Base-by-base conservation (phyloP, 2,888 invertebrate species). In the Lepidocyrtinus sp. region DNA sequence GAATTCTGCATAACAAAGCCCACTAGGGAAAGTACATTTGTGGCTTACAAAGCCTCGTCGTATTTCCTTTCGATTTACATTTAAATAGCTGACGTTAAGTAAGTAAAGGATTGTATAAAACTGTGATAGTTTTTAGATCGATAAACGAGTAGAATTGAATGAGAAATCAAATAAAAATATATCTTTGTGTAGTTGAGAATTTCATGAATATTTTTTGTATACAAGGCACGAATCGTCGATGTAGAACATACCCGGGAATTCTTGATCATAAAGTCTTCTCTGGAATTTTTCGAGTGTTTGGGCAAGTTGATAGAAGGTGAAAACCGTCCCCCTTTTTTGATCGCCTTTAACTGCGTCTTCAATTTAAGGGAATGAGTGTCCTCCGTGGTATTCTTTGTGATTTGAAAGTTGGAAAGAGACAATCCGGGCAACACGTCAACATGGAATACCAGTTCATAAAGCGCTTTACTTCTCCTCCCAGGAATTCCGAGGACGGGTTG, bases 371-470 rank as follows among this genome's bases (percentile, higher is more conserved):
- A 75, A 45, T 61, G 62, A 17, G 22, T 61, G 15, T 75, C 59
- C 15, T 75, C 64, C 0, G 70, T 75, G 0, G 75, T 62, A 19
- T 82, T 82, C 45, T 72, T 76, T 0, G 81, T 86, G 9, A 87
- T 21, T 69, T 83, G 82, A 87, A 87, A 81, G 87, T 88, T 74
- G 19, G 79, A 77, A 3, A 85, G 55, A 84, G 73, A 26, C 15
- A 86, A 88, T 0, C 94, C 90, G 0, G 95, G 93, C 0, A 95
- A 87, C 1, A 92, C 88, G 2, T 88, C 87, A 0, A 93, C 93
- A 15, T 90, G 87, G 88, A 96, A 96, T 0, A 95, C 90, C 0
- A 96, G 88, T 86, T 96, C 95, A 85, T 91, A 90, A 0, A 90
- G 91, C 0, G 95, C 94, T 1, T 85, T 87, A 0, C 93, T 93